Conservation (phyloP, 2,113 vertebrate genomes). For the Nannospalax galili region DNA sequence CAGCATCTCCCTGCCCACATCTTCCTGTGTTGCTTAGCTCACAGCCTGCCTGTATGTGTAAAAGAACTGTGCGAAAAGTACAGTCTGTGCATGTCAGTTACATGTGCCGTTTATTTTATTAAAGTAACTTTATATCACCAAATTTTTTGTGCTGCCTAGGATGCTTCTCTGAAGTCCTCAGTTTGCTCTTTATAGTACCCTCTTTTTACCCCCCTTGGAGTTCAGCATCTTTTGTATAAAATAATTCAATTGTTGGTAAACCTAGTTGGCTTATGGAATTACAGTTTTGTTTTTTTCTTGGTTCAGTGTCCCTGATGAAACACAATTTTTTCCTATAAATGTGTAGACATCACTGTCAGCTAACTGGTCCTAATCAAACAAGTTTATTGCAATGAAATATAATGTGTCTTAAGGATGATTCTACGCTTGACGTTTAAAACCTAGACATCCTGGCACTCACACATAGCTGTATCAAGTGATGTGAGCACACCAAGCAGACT, state of each 20-base stretch:
- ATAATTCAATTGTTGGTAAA: constrained; percentile 39
- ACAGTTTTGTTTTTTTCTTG: background rate
- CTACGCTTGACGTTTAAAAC: constrained; percentile 4
- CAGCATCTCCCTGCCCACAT: background rate
- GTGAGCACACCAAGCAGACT: background rate
- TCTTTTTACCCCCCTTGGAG: background rate
- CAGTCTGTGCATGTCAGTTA: constrained; percentile 7
- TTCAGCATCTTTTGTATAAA: constrained; percentile 32
- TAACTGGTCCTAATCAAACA: background rate
- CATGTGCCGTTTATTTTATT: background rate
- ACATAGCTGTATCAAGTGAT: background rate
- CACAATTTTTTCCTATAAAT: constrained; percentile 42
- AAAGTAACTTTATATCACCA: background rate
- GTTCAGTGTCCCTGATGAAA: background rate
- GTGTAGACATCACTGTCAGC: background rate
- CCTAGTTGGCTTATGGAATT: constrained; percentile 6
- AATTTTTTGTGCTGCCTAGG: background rate
- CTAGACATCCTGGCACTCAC: background rate
- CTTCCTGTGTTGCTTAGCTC: background rate
- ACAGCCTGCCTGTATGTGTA: background rate
- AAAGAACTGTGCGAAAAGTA: constrained; percentile 8
- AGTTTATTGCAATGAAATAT: background rate
- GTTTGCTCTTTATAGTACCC: constrained; percentile 13
- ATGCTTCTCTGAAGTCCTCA: constrained; percentile 2
- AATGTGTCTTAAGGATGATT: background rate